Conservation (phyloP, 2,888 invertebrate genomes). For the Dryocosmus kuriphilus region DNA sequence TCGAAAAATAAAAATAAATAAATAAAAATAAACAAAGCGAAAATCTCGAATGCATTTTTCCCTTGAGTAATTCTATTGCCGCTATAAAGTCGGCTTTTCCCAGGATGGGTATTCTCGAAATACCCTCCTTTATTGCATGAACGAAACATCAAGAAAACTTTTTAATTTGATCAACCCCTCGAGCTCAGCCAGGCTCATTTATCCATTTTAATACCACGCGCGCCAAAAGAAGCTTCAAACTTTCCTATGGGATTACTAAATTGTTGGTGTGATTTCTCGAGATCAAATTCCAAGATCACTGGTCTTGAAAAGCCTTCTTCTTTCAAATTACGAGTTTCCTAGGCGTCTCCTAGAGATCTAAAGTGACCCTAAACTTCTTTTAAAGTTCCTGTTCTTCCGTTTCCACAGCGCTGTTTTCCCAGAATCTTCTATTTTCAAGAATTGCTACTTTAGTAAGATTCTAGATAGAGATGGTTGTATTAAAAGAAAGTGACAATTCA, state of each 20-base stretch:
- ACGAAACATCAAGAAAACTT: background rate
- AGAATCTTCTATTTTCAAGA: background rate
- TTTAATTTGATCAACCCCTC: slow-evolving; percentile 11
- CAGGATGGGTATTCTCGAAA: slow-evolving; percentile 1
- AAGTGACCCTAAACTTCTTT: slow-evolving; percentile 9
- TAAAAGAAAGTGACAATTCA: background rate
- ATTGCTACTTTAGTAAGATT: background rate
- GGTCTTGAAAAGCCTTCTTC: background rate
- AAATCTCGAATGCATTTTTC: slow-evolving; percentile 6
- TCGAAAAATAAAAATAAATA: too few relatives aligned
- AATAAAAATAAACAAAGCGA: background rate
- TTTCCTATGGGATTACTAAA: slow-evolving; percentile 20
- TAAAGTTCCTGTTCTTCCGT: background rate
- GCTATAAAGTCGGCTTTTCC: background rate
- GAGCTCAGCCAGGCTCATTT: background rate
- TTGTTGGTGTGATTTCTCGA: background rate
- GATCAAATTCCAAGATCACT: background rate
- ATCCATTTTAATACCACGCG: background rate
- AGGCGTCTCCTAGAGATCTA: background rate
- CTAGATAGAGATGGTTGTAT: background rate
- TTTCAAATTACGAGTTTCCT: background rate
- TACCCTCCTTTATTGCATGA: slow-evolving; percentile 4
- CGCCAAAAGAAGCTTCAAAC: background rate
- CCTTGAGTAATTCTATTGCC: slow-evolving; percentile 12
- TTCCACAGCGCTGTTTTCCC: background rate